Evolutionary conservation across 2,888 invertebrate genomes (phyloP), one percentile per base, ranked within the genome.

Genomic region (Argyra leucocephala): DNA sequence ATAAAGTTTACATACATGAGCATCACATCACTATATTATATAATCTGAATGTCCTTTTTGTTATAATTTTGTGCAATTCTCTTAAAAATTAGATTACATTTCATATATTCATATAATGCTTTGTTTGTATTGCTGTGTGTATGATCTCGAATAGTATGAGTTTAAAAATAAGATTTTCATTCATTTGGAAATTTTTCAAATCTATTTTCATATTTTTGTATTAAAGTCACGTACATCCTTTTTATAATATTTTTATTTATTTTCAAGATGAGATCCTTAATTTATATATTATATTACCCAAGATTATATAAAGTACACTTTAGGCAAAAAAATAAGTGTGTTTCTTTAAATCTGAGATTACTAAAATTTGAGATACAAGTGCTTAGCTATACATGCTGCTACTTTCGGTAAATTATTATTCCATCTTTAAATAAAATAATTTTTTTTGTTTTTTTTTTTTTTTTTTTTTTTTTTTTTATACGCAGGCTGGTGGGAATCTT

Each of bases 221-320:
- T 48, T 48, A 48, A 48, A 48, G 48, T 48, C 48, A 48, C 48
- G 48, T 48, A 48, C 48, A 48, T 18, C 48, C n/a, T n/a, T 48
- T 48, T 48, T n/a, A 48, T 48, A 48, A 48, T 48, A n/a, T 48
- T 48, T 31, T 5, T 48, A 48, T 48, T 48, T 48, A 48, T 48
- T n/a, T 48, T 6, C 18, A 48, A 48, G 48, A 48, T 48, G 48
- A 48, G 18, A 48, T 48, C 48, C 48, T 48, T 48, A 48, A 48
- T 48, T 48, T 48, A 48, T 48, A 48, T 48, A 48, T 48, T 48
- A 48, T 15, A 48, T 48, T 48, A 48, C 48, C n/a, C n/a, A n/a
- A n/a, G n/a, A n/a, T n/a, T n/a, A n/a, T n/a, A n/a, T n/a, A n/a
- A n/a, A n/a, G n/a, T n/a, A n/a, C n/a, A n/a, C n/a, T n/a, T n/a